Conservation (phyloP, 2,113 vertebrate species). For the Varanus komodoensis region DNA sequence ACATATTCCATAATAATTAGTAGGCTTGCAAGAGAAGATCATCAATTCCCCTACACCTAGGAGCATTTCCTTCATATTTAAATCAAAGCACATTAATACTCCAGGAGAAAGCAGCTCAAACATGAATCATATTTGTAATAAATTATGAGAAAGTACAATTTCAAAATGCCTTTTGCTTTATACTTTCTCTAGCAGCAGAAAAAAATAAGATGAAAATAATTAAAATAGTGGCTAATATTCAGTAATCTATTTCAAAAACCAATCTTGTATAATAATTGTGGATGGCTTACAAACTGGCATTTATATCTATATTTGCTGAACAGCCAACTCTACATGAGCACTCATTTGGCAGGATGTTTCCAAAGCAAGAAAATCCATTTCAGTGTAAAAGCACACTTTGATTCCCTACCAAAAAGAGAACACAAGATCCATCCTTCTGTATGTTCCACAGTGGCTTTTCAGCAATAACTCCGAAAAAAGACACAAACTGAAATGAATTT, state of each 20-base stretch:
- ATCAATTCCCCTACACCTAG: background rate
- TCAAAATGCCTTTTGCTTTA: background rate
- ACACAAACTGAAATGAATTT: background rate
- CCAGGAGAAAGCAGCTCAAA: background rate
- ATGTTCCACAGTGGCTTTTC: background rate
- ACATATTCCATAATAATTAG: background rate
- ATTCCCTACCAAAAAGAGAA: background rate
- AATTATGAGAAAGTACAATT: background rate
- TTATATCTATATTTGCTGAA: background rate
- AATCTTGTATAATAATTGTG: background rate
- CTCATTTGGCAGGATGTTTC: background rate
- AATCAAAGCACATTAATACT: background rate
- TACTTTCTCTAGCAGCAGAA: background rate
- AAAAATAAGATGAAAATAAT: background rate
- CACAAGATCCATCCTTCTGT: background rate
- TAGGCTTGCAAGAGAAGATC: background rate
- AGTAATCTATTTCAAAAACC: background rate
- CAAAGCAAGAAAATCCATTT: background rate
- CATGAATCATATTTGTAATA: rapidly evolving
- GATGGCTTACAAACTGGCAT: background rate
- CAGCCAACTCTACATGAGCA: background rate
- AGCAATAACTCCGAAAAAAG: background rate
- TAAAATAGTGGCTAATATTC: background rate
- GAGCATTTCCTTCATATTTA: background rate
- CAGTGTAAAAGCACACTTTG: background rate